Percentiles rank a stretch among this genome's conserved stretches.
These are phyloP conservation scores for Sclerodermus sp. DNA, from an alignment of 2,888 invertebrate genomes.

Conservation along the genomic window DNA sequence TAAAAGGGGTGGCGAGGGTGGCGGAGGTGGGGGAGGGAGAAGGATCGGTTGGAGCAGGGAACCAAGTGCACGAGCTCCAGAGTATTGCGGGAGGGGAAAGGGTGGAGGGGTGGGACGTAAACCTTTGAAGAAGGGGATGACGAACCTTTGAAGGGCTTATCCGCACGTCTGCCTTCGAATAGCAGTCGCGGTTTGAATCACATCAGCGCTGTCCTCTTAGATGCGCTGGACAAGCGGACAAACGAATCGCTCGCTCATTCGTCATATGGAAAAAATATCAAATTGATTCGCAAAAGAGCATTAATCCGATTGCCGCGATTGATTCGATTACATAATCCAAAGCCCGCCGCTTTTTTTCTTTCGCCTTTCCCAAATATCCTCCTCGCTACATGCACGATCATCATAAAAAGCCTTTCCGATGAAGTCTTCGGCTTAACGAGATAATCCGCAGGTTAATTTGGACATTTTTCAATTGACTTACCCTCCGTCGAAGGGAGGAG, in stretches of 20 bases:
- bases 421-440: too few relatives aligned
- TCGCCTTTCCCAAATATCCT: neutral
- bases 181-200: constrained; percentile 17
- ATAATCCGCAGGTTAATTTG: too few relatives aligned
- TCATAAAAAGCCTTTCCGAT: too few relatives aligned
- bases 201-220: constrained; percentile 16
- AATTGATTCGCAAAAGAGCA: too few relatives aligned
- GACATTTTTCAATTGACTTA: too few relatives aligned
- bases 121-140: constrained; percentile 17
- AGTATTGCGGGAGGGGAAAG: neutral
- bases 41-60: neutral
- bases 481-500: too few relatives aligned
- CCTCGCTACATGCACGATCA: neutral
- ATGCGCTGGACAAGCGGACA: constrained; percentile 5
- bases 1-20: neutral
- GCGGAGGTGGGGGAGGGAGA: neutral
- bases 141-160: constrained; percentile 26
- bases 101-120: constrained; percentile 14
- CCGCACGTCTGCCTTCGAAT: constrained; percentile 27
- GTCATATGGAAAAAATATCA: too few relatives aligned
- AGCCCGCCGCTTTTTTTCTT: too few relatives aligned
- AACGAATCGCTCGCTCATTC: neutral
- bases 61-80: constrained; percentile 1
- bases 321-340: too few relatives aligned
- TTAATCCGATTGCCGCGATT: too few relatives aligned